These are phyloP conservation scores for Stictonetta naevosa DNA, from an alignment of 2,113 vertebrate species.

Conservation along the genomic window DNA sequence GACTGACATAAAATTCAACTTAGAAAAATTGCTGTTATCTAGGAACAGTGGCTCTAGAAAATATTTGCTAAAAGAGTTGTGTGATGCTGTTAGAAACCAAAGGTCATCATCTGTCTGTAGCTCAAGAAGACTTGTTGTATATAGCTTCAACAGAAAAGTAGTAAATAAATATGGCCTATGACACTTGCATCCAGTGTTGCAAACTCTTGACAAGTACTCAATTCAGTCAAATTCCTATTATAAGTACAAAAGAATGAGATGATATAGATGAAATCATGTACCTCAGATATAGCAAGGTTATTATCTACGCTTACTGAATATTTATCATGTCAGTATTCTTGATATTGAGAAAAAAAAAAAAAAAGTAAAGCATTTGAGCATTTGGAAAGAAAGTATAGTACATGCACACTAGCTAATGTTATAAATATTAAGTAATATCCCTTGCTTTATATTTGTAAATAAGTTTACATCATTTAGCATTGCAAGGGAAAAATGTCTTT, in stretches of 20 bases:
- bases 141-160: constrained; percentile 4
- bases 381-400: not conserved
- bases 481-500: not conserved
- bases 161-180: not conserved
- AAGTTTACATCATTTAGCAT: not conserved
- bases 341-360: not conserved
- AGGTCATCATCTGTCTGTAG: not conserved
- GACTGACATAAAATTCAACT: not conserved
- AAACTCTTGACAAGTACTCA: constrained; percentile 36
- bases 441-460: not conserved
- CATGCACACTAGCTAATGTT: not conserved
- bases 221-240: not conserved
- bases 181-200: not conserved
- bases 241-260: not conserved
- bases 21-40: constrained; percentile 16
- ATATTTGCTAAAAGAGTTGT: not conserved
- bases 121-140: not conserved
- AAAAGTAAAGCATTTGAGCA: not conserved
- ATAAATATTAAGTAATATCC: not conserved
- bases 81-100: constrained; percentile 27
- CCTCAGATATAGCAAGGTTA: not conserved
- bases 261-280: not conserved
- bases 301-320: not conserved
- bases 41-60: not conserved
- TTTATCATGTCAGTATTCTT: not conserved